A percentile compares a stretch with the other conserved stretches of the same genome.
phyloP scores from a whole-genome alignment of 2,888 invertebrate species.

The Cataglyphis rosenhaueri region DNA sequence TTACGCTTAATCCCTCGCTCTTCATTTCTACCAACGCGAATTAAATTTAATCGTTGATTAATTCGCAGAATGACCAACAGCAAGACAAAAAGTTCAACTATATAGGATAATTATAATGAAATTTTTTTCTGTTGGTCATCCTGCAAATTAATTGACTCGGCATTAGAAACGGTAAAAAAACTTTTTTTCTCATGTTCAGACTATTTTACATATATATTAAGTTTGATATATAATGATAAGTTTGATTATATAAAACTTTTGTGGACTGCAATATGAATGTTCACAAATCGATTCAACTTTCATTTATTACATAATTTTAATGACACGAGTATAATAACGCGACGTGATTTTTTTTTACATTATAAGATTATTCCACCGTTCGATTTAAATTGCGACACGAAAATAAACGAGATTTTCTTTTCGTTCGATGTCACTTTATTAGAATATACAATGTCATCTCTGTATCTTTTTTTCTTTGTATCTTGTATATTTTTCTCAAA shows the following conservation, averaged over 20 bases:
- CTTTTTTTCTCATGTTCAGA: not conserved
- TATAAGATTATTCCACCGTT: not conserved
- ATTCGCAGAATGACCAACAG: not conserved
- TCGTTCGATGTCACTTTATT: not conserved
- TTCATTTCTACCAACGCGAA: not conserved
- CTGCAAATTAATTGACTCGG: not conserved
- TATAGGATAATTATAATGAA: not conserved
- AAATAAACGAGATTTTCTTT: not conserved
- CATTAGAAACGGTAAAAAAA: not conserved
- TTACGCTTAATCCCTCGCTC: not conserved
- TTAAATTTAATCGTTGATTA: not conserved
- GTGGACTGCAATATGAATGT: not conserved
- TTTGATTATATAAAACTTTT: not conserved
- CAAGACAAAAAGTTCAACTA: not conserved
- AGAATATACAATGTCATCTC: not conserved
- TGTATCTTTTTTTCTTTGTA: not conserved
- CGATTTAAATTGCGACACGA: not conserved
- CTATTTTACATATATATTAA: not conserved
- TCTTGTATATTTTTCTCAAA: not conserved
- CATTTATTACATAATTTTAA: not conserved
- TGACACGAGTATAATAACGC: not conserved
- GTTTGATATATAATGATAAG: not conserved
- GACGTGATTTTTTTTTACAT: not conserved
- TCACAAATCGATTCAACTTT: not conserved
- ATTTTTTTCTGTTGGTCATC: not conserved